phyloP scores from a whole-genome alignment of 2,113 vertebrate genomes.

The Catharus fuscescens region DNA sequence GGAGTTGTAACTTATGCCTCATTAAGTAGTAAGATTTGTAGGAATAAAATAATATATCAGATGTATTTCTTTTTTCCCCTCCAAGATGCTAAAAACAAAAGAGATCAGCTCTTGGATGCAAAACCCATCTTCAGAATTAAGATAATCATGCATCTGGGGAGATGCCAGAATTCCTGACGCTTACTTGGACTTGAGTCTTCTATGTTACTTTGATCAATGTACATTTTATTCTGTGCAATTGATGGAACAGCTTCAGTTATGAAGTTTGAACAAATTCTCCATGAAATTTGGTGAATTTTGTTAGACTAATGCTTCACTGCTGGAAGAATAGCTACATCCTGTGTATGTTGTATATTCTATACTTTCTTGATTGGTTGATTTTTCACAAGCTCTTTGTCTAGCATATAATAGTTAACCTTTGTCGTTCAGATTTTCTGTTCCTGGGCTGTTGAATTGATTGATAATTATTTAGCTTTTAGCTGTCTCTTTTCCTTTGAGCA shows the following conservation, averaged over 20 bases:
- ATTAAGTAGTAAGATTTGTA: background rate
- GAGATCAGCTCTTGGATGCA: background rate
- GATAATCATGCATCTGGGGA: background rate
- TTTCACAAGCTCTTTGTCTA: background rate
- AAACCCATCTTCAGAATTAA: background rate
- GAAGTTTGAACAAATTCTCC: background rate
- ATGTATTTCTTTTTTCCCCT: background rate
- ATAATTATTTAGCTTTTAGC: background rate
- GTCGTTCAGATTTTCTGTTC: background rate
- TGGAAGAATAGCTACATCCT: background rate
- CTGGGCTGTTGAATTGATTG: background rate
- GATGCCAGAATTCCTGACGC: background rate
- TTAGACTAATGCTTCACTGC: background rate
- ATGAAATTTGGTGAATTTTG: background rate
- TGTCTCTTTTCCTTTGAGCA: background rate
- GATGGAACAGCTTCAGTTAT: background rate
- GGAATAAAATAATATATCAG: background rate
- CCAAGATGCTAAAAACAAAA: background rate
- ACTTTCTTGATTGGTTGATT: background rate
- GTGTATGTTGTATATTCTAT: background rate
- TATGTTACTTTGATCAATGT: background rate
- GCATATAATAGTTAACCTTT: background rate
- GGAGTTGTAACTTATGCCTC: background rate
- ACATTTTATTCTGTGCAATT: background rate
- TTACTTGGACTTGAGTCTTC: background rate